Base-by-base conservation (phyloP, 2,797 vertebrate genomes). In the Scomberomorus guttatus region DNA sequence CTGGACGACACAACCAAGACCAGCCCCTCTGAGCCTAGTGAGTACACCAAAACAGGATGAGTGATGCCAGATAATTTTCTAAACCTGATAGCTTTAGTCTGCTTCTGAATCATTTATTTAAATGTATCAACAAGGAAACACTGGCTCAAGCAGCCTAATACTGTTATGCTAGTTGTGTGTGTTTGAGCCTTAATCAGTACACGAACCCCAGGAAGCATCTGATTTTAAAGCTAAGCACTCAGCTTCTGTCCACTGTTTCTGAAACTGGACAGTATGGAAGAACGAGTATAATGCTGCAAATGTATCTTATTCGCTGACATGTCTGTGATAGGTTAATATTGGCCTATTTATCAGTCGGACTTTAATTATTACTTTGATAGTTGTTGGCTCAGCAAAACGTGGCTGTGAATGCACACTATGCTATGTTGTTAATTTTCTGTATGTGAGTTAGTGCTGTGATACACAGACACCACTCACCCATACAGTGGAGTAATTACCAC, bases 11-110 rank as follows among this genome's bases (percentile, higher is more conserved):
- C 22, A 20, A 46, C 62, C 59, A 39, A 71, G 20, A 27, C 24
- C 34, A 61, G 61, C 22, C 32, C 80, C 2, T 20, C 76, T 79
- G 94, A 95, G 71, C 91, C 90, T 29, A 96, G 95, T 96, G 83
- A 95, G 95, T 92, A 75, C 44, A 64, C 12, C 7, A 27, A 27
- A 27, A 34, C 39, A 42, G 25, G 20, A 61, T 11, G 20, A 46
- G 20, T 27, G 29, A 42, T 48, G 8, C 25, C 12, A 20, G 39
- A 59, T 55, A 4, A 39, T 32, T 44, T 17, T 32, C 46, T 24
- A n/a, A 58, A 73, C 58, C 18, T 11, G 14, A 17, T 5, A 5
- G 8, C n/a, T 52, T 32, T 15, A 18, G 51, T 77, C 67, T 52
- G 4, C 22, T 20, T 14, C 13, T 58, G 14, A 48, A 56, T 18